Percentiles rank a stretch among this genome's conserved stretches.
phyloP scores from a whole-genome alignment of 2,888 invertebrate species.

The Quadriops clusia region DNA sequence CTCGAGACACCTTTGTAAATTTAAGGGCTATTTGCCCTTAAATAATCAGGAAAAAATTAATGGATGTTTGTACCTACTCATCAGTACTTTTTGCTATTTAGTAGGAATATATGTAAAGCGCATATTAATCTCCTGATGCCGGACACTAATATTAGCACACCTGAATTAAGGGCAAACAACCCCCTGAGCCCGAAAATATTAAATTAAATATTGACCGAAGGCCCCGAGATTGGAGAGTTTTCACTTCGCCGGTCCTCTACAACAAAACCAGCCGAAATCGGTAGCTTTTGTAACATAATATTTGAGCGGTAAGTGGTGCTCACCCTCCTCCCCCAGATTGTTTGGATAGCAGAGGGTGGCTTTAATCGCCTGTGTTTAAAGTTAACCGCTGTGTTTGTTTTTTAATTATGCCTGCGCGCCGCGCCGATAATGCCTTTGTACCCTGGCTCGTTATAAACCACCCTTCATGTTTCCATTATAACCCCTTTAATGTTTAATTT shows the following conservation, averaged over 20 bases:
- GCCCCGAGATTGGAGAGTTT: constrained; percentile 13
- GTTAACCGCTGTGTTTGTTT: constrained; percentile 14
- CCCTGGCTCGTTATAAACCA: too few species aligned
- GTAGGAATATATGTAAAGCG: too few species aligned
- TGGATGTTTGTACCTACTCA: too few species aligned
- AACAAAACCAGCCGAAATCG: constrained; percentile 11
- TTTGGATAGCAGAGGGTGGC: constrained; percentile 9
- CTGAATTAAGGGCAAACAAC: constrained; percentile 12
- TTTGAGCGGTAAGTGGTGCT: constrained; percentile 10
- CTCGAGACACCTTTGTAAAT: too few species aligned
- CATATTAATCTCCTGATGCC: too few species aligned
- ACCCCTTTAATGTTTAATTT: too few species aligned
- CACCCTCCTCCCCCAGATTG: constrained; percentile 7
- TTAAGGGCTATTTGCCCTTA: too few species aligned
- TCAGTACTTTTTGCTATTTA: too few species aligned
- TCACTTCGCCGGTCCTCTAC: constrained; percentile 9
- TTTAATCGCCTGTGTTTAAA: constrained; percentile 14
- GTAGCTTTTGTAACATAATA: constrained; percentile 15
- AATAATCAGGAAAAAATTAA: too few species aligned
- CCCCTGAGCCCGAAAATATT: constrained; percentile 7
- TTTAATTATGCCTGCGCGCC: constrained; percentile 17
- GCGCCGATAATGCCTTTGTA: too few species aligned
- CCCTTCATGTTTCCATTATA: too few species aligned
- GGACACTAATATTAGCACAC: constrained; percentile 11
- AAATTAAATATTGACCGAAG: constrained; percentile 10